Evolutionary conservation across 2,888 invertebrate genomes (phyloP).

Genomic region (Apoda limacodes): DNA sequence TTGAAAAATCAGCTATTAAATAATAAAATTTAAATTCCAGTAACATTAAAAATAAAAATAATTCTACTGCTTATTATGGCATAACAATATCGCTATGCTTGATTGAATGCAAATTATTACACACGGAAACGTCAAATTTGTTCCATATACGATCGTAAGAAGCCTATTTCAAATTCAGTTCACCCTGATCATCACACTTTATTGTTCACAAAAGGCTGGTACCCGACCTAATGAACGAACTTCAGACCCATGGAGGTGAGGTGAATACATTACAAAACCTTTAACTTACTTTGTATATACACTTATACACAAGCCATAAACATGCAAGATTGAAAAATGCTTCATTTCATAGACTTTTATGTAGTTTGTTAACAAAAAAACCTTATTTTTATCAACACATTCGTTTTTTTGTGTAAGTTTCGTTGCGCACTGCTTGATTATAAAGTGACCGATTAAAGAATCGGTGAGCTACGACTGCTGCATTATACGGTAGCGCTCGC

Average conservation of each 20-base stretch:
- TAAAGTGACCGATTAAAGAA: too few relatives aligned
- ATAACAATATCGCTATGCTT: slow-evolving; percentile 30
- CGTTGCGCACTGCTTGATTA: too few relatives aligned
- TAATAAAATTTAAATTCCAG: too few relatives aligned
- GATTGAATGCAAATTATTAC: slow-evolving; percentile 49
- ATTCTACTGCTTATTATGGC: slow-evolving; percentile 10
- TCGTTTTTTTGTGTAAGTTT: too few relatives aligned
- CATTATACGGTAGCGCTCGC: too few relatives aligned
- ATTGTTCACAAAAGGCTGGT: slow-evolving; percentile 41
- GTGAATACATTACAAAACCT: slow-evolving; percentile 26
- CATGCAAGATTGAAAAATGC: too few relatives aligned
- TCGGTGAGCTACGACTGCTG: too few relatives aligned
- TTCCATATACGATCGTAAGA: slow-evolving; percentile 25
- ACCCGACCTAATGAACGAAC: slow-evolving; percentile 39
- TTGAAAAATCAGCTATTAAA: too few relatives aligned
- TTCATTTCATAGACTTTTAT: too few relatives aligned
- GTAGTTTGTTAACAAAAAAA: too few relatives aligned
- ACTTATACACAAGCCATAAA: background rate
- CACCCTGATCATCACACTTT: slow-evolving; percentile 41
- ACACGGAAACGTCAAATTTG: slow-evolving; percentile 41
- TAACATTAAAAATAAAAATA: slow-evolving; percentile 14
- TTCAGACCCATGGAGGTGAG: slow-evolving; percentile 36
- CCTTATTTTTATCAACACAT: too few relatives aligned
- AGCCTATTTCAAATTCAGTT: slow-evolving; percentile 25
- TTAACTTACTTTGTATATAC: background rate